phyloP scores from a whole-genome alignment of 2,797 vertebrate genomes.

The Distichodus sexfasciatus region DNA sequence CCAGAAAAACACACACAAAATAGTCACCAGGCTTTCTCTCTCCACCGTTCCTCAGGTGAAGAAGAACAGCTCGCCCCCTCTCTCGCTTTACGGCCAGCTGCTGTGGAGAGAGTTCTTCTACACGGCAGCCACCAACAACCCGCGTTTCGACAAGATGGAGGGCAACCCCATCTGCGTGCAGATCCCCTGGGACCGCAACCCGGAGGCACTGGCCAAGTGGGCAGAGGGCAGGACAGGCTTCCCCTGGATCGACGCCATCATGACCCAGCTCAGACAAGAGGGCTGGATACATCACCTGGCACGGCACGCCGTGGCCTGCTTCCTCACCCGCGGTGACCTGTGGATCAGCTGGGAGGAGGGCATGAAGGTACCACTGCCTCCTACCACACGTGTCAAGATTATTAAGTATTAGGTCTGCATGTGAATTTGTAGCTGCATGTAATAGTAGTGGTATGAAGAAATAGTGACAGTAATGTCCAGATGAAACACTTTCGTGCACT shows the following conservation, averaged over 20 bases:
- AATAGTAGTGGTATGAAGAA: no score
- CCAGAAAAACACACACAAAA: no score
- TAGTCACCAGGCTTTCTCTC: neutral
- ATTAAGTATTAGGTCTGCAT: no score
- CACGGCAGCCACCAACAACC: constrained; percentile 77
- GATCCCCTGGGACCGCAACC: constrained; percentile 76
- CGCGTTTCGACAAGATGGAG: constrained; percentile 79
- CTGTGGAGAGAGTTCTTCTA: constrained; percentile 81
- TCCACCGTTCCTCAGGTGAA: constrained; percentile 37
- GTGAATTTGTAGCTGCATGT: no score
- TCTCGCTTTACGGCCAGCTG: constrained; percentile 78
- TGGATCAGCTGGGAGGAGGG: constrained; percentile 84
- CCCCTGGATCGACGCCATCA: constrained; percentile 98
- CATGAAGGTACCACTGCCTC: constrained; percentile 67
- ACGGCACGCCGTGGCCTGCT: constrained; percentile 80
- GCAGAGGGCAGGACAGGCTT: constrained; percentile 91
- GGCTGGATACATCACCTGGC: constrained; percentile 97
- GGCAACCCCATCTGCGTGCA: constrained; percentile 78
- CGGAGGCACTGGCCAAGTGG: constrained; percentile 78
- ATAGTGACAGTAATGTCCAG: no score
- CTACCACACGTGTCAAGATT: no score
- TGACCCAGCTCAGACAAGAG: constrained; percentile 94
- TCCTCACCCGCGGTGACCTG: constrained; percentile 77
- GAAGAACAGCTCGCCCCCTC: constrained; percentile 75
- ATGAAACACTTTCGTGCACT: no score